phyloP scores from a whole-genome alignment of 2,113 vertebrate genomes.

The Alaudala cheleensis region DNA sequence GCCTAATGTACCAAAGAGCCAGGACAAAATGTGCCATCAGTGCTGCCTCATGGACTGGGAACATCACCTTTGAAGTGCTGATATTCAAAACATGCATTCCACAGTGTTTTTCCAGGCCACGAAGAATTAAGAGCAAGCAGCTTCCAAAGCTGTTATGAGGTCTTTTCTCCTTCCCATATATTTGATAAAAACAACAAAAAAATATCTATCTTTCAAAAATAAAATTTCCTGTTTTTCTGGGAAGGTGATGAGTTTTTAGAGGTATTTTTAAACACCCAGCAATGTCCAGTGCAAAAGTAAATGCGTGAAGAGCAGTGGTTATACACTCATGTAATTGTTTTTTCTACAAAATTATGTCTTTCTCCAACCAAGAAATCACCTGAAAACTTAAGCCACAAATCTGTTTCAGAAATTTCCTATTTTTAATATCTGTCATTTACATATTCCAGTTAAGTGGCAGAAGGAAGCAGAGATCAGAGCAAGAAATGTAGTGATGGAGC shows the following conservation, averaged over 20 bases:
- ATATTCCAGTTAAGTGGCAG: background rate
- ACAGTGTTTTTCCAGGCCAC: background rate
- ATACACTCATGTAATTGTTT: no score
- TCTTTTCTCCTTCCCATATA: background rate
- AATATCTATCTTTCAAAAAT: background rate
- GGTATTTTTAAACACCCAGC: background rate
- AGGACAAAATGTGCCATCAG: conserved; percentile 31
- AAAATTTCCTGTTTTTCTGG: background rate
- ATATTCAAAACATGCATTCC: background rate
- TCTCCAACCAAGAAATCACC: background rate
- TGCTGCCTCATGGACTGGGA: conserved; percentile 13
- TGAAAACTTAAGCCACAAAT: background rate
- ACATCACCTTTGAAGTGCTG: background rate
- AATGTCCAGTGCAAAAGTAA: background rate
- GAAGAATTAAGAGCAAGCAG: background rate
- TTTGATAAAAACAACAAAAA: background rate
- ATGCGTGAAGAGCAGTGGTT: background rate
- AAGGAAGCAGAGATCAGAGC: background rate
- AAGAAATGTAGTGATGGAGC: background rate
- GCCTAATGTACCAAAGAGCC: conserved; percentile 15
- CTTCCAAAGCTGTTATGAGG: background rate
- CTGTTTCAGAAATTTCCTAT: background rate
- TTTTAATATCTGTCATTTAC: background rate
- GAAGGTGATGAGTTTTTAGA: background rate
- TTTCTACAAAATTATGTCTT: background rate